Base-by-base conservation (phyloP, 2,797 vertebrate genomes). In the Psittacula derbiana region DNA sequence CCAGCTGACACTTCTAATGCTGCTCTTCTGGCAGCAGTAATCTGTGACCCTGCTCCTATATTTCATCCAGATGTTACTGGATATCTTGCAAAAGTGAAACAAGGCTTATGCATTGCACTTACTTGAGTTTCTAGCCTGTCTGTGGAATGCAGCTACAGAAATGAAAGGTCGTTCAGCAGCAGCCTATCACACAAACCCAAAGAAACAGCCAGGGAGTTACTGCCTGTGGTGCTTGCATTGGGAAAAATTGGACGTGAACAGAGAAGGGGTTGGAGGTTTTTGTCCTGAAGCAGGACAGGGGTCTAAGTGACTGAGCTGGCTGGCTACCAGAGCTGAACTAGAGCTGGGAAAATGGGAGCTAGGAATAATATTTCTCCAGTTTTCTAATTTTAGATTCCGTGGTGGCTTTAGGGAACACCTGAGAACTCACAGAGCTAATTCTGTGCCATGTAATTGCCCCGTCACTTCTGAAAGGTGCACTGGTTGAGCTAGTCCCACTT, bases 401-500 rank as follows among this genome's bases (percentile, higher is more conserved):
- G 8, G 16, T 70, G 36, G 53, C 25, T 19, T 66, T 41, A 25
- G 11, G 31, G 17, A 65, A 28, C 46, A 25, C 8, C 5, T 33
- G 40, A 70, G 49, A 81, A 72, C 46, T 65, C 17, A 31, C 13
- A 60, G 33, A 49, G 8, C 11, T 60, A 55, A 52, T 70, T 92
- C 36, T 46, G 10, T 52, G n/a, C 23, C 0, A 0, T 30, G 6
- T 10, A 16, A 27, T 33, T 13, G 30, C 6, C 4, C 7, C 12
- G 12, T 60, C 64, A 4, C 14, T 80, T 74, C n/a, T 40, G 33
- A 30, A 38, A 62, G 16, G 21, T 71, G 4, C 9, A 19, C 30
- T 52, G 38, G 16, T 67, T 87, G 44, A n/a, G 10, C 7, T n/a
- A 21, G 7, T 80, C 28, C 33, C 13, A 10, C 27, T 62, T 83